A percentile compares a stretch with the other conserved stretches of the same genome.
phyloP scores from a whole-genome alignment of 2,797 vertebrate genomes.

The Prunella strophiata region DNA sequence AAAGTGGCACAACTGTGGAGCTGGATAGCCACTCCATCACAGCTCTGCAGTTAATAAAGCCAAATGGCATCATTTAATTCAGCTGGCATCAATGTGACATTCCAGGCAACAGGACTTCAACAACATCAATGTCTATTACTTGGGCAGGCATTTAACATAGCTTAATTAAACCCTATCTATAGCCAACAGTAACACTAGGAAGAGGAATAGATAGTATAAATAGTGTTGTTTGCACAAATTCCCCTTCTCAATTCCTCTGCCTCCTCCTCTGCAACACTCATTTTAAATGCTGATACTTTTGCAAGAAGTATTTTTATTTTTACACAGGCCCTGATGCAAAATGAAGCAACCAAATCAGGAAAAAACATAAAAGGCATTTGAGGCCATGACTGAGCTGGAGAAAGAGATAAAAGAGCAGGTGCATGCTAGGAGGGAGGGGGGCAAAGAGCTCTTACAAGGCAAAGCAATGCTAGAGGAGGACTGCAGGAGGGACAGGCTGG shows the following conservation, averaged over 20 bases:
- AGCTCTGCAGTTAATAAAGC: background rate
- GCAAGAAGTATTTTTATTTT: conserved; percentile 51
- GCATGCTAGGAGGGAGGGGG: background rate
- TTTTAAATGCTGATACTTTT: conserved; percentile 32
- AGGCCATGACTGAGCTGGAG: background rate
- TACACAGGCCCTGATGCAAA: background rate
- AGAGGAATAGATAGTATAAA: conserved; percentile 50
- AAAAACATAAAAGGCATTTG: conserved; percentile 8
- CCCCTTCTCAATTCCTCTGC: conserved; percentile 46
- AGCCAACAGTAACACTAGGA: conserved; percentile 69
- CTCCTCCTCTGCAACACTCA: conserved; percentile 37
- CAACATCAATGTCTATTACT: conserved; percentile 46
- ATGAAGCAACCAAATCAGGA: conserved; percentile 24
- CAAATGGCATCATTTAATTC: conserved; percentile 53
- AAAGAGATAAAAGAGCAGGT: conserved; percentile 53
- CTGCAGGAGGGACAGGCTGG: background rate
- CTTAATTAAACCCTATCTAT: conserved; percentile 74
- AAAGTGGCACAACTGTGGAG: background rate
- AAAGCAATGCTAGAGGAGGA: background rate
- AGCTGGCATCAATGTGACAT: conserved; percentile 60
- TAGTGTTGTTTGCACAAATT: conserved; percentile 43
- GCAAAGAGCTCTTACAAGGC: background rate
- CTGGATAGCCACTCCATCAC: background rate
- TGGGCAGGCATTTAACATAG: conserved; percentile 43
- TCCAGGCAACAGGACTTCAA: conserved; percentile 45